Percentiles rank a stretch among this genome's conserved stretches.
Evolutionary conservation across 2,888 invertebrate genomes (phyloP).

Genomic region (Syrista parreyssii): DNA sequence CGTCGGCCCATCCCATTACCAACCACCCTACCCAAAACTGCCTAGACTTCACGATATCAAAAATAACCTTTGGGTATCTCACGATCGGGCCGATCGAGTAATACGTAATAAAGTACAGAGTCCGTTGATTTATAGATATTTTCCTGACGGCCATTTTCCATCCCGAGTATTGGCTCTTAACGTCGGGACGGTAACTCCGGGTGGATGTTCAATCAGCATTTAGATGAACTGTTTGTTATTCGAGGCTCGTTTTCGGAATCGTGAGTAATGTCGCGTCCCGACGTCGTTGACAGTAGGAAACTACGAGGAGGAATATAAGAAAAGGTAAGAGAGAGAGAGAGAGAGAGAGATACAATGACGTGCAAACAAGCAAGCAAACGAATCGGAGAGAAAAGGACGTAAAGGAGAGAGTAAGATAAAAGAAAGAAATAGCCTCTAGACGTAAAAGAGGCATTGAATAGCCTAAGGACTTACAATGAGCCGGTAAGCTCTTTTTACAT

Average conservation of each 20-base stretch:
- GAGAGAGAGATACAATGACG: not conserved
- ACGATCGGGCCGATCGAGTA: not conserved
- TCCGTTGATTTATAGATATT: not conserved
- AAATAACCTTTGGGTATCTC: not conserved
- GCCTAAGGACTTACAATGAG: not conserved
- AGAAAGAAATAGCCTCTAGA: not conserved
- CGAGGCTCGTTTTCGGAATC: not conserved
- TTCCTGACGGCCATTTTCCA: not conserved
- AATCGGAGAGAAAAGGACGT: conserved; percentile 16
- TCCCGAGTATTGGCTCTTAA: not conserved
- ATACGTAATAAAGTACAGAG: not conserved
- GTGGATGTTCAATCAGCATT: not conserved
- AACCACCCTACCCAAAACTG: not conserved
- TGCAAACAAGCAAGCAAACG: conserved; percentile 11
- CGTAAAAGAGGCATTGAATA: not conserved
- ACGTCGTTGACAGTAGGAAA: not conserved
- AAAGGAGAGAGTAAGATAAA: conserved; percentile 2
- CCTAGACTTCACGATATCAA: not conserved
- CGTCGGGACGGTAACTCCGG: not conserved
- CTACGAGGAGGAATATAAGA: not conserved
- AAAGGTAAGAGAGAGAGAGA: not conserved
- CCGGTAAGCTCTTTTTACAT: not conserved
- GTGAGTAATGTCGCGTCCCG: not conserved
- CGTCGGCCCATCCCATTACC: not conserved
- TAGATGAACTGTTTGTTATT: conserved; percentile 6